Percentiles rank a stretch among this genome's conserved stretches.
phyloP scores from a whole-genome alignment of 2,797 vertebrate genomes.

The Enteromius unitaeniatus region DNA sequence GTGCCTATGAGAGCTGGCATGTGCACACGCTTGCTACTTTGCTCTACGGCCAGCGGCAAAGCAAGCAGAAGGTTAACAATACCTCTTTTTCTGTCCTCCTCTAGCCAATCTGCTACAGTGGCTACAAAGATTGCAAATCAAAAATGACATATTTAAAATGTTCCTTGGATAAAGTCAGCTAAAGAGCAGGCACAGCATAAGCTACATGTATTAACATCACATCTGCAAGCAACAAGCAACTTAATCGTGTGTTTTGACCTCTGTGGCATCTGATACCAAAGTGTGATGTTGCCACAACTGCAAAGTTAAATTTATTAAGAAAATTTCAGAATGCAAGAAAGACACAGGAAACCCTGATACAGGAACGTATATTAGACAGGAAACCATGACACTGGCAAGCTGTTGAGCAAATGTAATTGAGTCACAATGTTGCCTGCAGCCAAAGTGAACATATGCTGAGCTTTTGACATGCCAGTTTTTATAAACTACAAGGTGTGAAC shows the following conservation, averaged over 20 bases:
- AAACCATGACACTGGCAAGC: constrained; percentile 17
- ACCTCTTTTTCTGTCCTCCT: constrained; percentile 96
- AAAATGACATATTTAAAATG: constrained; percentile 46
- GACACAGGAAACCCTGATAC: constrained; percentile 19
- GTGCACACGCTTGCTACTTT: constrained; percentile 33
- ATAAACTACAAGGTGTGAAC: neutral
- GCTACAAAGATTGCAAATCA: constrained; percentile 62
- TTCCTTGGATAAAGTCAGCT: constrained; percentile 13
- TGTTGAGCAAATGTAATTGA: neutral
- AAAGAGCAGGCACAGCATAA: constrained; percentile 4
- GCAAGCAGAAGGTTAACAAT: constrained; percentile 73
- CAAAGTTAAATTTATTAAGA: neutral
- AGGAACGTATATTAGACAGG: constrained; percentile 11
- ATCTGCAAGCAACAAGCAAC: neutral
- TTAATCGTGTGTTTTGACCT: neutral
- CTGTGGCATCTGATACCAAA: neutral
- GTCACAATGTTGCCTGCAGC: neutral
- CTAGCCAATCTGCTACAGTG: constrained; percentile 92
- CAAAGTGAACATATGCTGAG: neutral
- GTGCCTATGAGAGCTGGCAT: constrained; percentile 16
- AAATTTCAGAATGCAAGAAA: neutral
- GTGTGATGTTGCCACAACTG: neutral
- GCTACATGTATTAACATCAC: neutral
- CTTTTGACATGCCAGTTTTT: neutral
- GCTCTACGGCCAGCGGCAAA: constrained; percentile 60